Conservation (phyloP, 2,797 vertebrate species). For the Sebastes nivosus region DNA sequence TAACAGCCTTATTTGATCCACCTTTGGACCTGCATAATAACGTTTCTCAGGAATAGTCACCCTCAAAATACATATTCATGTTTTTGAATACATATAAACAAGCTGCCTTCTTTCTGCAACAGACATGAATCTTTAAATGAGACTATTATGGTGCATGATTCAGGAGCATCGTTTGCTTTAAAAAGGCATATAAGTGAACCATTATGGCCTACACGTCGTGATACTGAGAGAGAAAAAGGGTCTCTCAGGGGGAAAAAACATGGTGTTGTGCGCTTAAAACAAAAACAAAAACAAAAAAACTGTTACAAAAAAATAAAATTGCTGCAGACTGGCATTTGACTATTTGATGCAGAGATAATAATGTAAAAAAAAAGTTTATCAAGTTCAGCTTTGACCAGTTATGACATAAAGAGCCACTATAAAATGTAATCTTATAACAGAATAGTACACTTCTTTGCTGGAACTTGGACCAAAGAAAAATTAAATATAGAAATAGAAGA, state of each 20-base stretch:
- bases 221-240: slow-evolving; percentile 1
- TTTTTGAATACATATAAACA: slow-evolving; percentile 27
- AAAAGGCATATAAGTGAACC: slow-evolving; percentile 46
- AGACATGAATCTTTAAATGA: slow-evolving; percentile 9
- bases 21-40: slow-evolving; percentile 25
- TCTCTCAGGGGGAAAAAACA: neutral
- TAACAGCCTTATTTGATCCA: slow-evolving; percentile 27
- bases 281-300: neutral
- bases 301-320: neutral
- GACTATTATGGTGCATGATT: slow-evolving; percentile 68
- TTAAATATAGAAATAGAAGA: neutral
- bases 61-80: slow-evolving; percentile 21
- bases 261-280: neutral
- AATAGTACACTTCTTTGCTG: neutral
- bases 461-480: neutral
- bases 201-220: slow-evolving; percentile 4
- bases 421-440: neutral
- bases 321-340: neutral
- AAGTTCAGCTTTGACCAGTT: neutral
- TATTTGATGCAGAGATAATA: neutral
- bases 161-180: slow-evolving; percentile 37
- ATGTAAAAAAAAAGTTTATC: neutral
- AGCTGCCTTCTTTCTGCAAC: slow-evolving; percentile 49
- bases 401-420: neutral
- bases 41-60: slow-evolving; percentile 12